Conservation (phyloP, 2,113 vertebrate genomes). For the Brachionichthys hirsutus region DNA sequence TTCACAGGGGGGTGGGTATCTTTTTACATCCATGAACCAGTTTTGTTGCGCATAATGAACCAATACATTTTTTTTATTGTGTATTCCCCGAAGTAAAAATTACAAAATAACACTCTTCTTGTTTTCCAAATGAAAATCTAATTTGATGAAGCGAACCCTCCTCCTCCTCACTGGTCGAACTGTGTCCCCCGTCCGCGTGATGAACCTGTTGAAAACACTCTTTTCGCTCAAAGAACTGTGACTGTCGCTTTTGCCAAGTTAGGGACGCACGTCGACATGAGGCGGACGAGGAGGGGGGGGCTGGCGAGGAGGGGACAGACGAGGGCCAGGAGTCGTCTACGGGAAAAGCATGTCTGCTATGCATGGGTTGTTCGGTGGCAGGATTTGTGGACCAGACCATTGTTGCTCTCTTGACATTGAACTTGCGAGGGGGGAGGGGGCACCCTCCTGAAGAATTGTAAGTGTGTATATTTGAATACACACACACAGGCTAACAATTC, state of each 20-base stretch:
- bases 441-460: slow-evolving; percentile 48
- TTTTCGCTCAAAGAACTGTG: slow-evolving; percentile 21
- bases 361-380: slow-evolving; percentile 64
- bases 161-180: not conserved
- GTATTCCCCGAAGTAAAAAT: slow-evolving; percentile 33
- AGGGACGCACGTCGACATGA: slow-evolving; percentile 50
- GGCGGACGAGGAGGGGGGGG: slow-evolving; percentile 32
- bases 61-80: slow-evolving; percentile 39
- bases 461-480: slow-evolving; percentile 47
- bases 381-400: slow-evolving; percentile 69
- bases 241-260: slow-evolving; percentile 53
- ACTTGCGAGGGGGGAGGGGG: slow-evolving; percentile 62
- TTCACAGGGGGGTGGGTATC: slow-evolving; percentile 45
- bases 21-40: slow-evolving; percentile 39
- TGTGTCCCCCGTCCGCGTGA: not conserved
- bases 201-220: slow-evolving; percentile 5
- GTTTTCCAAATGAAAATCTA: slow-evolving; percentile 34
- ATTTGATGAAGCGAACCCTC: not conserved
- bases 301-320: slow-evolving; percentile 30
- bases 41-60: slow-evolving; percentile 51
- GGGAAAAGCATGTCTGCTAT: slow-evolving; percentile 73
- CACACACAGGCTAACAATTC: slow-evolving; percentile 52
- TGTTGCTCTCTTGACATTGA: slow-evolving; percentile 76
- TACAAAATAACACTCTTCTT: slow-evolving; percentile 17
- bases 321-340: slow-evolving; percentile 56